These are phyloP conservation scores for Pantala flavescens DNA, from an alignment of 1,140 invertebrate genomes.

Conservation along the genomic window DNA sequence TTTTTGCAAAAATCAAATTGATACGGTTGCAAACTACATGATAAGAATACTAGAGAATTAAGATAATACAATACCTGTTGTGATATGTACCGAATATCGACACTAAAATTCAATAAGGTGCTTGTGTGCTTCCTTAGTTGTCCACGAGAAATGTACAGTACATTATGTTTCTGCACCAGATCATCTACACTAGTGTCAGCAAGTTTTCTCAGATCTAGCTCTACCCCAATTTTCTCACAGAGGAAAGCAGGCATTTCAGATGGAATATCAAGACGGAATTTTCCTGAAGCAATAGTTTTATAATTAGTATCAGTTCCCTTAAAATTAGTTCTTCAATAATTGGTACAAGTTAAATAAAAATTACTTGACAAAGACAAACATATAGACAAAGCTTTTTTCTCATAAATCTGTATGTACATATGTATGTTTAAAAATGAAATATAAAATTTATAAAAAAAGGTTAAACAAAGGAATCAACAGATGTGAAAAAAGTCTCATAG, in stretches of 20 bases:
- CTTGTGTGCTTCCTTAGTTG: constrained; percentile 83
- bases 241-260: constrained; percentile 80
- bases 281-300: constrained; percentile 25
- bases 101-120: constrained; percentile 75
- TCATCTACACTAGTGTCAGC: constrained; percentile 82
- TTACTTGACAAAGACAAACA: no score
- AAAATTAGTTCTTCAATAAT: constrained; percentile 12
- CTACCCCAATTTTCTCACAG: constrained; percentile 80
- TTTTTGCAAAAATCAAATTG: no score
- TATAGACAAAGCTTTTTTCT: no score
- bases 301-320: neutral
- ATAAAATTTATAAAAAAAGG: no score
- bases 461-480: no score
- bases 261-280: constrained; percentile 50
- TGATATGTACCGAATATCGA: constrained; percentile 76
- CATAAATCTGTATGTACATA: no score
- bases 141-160: constrained; percentile 71
- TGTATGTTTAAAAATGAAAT: no score
- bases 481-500: no score
- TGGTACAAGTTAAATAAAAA: neutral
- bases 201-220: constrained; percentile 79
- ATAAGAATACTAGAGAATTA: neutral
- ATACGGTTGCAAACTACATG: no score
- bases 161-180: constrained; percentile 56
- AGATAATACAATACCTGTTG: constrained; percentile 54